A percentile compares a stretch with the other conserved stretches of the same genome.
These are phyloP conservation scores for Amphimallon solstitiale DNA, from an alignment of 2,888 invertebrate genomes.

Conservation along the genomic window DNA sequence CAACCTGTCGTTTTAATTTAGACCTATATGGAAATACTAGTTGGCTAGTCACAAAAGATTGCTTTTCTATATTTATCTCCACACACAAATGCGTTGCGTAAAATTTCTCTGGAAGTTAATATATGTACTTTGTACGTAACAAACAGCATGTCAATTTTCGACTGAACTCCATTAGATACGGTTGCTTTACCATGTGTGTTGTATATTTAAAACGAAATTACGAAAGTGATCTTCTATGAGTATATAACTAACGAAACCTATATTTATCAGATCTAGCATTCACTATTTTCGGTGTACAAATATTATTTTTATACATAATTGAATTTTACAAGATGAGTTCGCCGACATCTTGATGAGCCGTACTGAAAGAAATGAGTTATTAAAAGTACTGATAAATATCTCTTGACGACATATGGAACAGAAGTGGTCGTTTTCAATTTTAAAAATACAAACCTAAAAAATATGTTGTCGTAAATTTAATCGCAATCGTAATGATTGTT, in stretches of 20 bases:
- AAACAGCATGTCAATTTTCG: conserved; percentile 16
- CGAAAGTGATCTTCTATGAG: conserved; percentile 1
- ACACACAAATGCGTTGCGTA: no score
- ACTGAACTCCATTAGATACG: conserved; percentile 12
- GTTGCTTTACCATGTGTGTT: conserved; percentile 1
- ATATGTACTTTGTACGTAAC: not conserved
- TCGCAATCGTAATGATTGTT: no score
- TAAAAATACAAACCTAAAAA: no score
- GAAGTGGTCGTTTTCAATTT: no score
- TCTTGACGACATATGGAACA: no score
- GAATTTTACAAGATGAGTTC: conserved; percentile 7
- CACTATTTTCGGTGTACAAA: not conserved
- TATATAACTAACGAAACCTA: not conserved
- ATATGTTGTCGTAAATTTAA: no score
- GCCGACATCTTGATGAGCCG: conserved; percentile 1
- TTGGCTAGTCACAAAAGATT: no score
- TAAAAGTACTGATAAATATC: no score
- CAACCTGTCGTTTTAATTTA: no score
- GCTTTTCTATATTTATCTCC: no score
- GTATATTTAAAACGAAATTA: conserved; percentile 7
- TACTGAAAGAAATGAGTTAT: conserved; percentile 3
- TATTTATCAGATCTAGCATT: conserved; percentile 4
- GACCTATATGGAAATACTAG: no score
- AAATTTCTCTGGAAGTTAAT: conserved; percentile 1
- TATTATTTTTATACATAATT: conserved; percentile 5